These are phyloP conservation scores for Drosophila mauritiana DNA, from an alignment of 1,140 invertebrate species.

Conservation along the genomic window DNA sequence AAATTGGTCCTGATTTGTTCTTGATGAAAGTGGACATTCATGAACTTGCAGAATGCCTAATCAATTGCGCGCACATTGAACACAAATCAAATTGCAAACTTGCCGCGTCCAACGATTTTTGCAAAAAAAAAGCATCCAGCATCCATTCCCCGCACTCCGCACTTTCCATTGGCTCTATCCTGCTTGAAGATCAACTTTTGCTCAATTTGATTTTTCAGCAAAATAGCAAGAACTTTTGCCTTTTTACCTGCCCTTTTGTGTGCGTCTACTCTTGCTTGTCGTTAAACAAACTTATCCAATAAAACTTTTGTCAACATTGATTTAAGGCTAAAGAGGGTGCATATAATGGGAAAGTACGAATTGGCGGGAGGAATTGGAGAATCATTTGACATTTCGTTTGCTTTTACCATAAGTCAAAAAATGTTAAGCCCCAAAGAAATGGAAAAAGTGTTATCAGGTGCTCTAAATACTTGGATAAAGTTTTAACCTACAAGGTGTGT, in stretches of 20 bases:
- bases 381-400: constrained; percentile 50
- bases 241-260: constrained; percentile 71
- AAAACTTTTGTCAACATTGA: constrained; percentile 85
- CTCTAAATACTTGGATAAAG: constrained; percentile 1
- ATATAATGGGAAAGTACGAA: constrained; percentile 61
- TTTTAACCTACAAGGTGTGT: background rate
- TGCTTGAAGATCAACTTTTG: constrained; percentile 70
- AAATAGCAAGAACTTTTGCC: constrained; percentile 55
- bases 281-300: constrained; percentile 85
- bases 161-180: constrained; percentile 34
- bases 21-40: constrained; percentile 33
- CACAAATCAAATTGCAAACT: constrained; percentile 83
- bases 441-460: constrained; percentile 1
- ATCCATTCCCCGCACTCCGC: background rate
- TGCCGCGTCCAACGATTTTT: constrained; percentile 64
- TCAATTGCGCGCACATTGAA: constrained; percentile 76
- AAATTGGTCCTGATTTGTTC: no score
- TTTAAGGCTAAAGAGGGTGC: constrained; percentile 78
- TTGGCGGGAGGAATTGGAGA: constrained; percentile 4
- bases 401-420: constrained; percentile 47
- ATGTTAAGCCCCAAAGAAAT: constrained; percentile 3
- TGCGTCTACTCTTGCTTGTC: constrained; percentile 63
- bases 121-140: constrained; percentile 13
- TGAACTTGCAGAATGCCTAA: constrained; percentile 77
- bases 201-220: constrained; percentile 82